Evolutionary conservation across 35 echinoderm and acorn worm species (phyloP).

Genomic region (Heliocidaris erythrogramma): DNA sequence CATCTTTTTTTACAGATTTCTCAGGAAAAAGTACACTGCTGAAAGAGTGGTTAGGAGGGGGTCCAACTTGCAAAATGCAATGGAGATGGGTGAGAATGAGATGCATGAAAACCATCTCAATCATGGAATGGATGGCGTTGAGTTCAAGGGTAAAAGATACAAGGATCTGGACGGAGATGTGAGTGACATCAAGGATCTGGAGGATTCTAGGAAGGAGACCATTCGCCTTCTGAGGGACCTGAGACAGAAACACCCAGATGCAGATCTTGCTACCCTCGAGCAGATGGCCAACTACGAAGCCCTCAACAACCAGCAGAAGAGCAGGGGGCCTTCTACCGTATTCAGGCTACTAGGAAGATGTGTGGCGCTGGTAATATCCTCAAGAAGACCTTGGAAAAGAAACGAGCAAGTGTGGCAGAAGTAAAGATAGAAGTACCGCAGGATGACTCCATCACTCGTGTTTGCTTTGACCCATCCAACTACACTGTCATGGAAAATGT

Average conservation of each 20-base stretch:
- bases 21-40: slow-evolving; percentile 95
- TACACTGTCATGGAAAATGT: slow-evolving; percentile 99
- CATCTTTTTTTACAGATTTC: slow-evolving; percentile 95
- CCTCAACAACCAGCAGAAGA: slow-evolving; percentile 89
- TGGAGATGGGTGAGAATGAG: slow-evolving; percentile 84
- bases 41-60: slow-evolving; percentile 82
- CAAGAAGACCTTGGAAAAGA: slow-evolving; percentile 98
- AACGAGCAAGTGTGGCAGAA: slow-evolving; percentile 94
- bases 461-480: slow-evolving; percentile 93
- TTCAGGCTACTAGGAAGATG: slow-evolving; percentile 99
- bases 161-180: slow-evolving; percentile 63
- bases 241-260: slow-evolving; percentile 90
- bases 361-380: slow-evolving; percentile 98
- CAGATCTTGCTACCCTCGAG: slow-evolving; percentile 91
- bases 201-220: slow-evolving; percentile 85
- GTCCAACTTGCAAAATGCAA: slow-evolving; percentile 65
- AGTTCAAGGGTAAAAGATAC: slow-evolving; percentile 68
- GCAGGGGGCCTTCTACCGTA: slow-evolving; percentile 96
- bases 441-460: slow-evolving; percentile 77
- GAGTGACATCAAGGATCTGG: slow-evolving; percentile 82
- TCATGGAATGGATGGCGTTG: slow-evolving; percentile 79
- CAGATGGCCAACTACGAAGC: slow-evolving; percentile 99
- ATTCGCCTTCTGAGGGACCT: slow-evolving; percentile 86
- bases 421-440: slow-evolving; percentile 95
- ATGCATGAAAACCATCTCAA: slow-evolving; percentile 80